Base-by-base conservation (phyloP, 2,113 vertebrate species). In the Triplophysa dalaica region DNA sequence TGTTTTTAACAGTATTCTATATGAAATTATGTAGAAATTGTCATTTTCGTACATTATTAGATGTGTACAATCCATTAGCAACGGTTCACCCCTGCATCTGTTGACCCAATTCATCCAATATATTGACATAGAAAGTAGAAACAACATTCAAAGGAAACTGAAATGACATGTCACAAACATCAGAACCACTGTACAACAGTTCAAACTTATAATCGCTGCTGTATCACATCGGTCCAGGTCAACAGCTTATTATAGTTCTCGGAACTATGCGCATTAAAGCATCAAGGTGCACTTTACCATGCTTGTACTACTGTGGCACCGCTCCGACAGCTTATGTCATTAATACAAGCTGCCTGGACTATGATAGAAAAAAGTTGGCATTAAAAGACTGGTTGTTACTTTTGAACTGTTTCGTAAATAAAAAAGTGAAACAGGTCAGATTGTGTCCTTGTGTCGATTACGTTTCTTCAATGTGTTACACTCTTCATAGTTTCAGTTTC, bases 1-100 rank as follows among this genome's bases (percentile, higher is more conserved):
- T 29, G 19, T 78, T 72, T 77, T 77, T 54, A 64, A 68, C 62
- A 64, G 63, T 75, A 45, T 22, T 61, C 19, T 22, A 58, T 11
- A 33, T 24, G n/a, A 54, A 29, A 43, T 61, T 43, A 21, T 74
- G 38, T 24, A 74, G 56, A 48, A 26, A 48, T 63, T 11, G 8
- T 19, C 21, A 0, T 26, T 1, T 73, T 8, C 19, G 22, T 56
- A 45, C 43, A 11, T 48, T 38, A 60, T n/a, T 45, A 63, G 2
- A 54, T 13, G 33, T n/a, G 8, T 41, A 33, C 24, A 54, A 41
- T 62, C 24, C 26, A 38, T 70, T 5, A 38, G 33, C 33, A 38
- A 38, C 33, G 6, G 33, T 38, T 38, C 33, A 38, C 33, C 38
- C 19, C 54, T 6, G 21, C 48, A 70, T 67, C 13, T 50, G 17